Evolutionary conservation across 1,140 invertebrate genomes (phyloP), one percentile per base, ranked within the genome.

Genomic region (Heliconius melpomene): DNA sequence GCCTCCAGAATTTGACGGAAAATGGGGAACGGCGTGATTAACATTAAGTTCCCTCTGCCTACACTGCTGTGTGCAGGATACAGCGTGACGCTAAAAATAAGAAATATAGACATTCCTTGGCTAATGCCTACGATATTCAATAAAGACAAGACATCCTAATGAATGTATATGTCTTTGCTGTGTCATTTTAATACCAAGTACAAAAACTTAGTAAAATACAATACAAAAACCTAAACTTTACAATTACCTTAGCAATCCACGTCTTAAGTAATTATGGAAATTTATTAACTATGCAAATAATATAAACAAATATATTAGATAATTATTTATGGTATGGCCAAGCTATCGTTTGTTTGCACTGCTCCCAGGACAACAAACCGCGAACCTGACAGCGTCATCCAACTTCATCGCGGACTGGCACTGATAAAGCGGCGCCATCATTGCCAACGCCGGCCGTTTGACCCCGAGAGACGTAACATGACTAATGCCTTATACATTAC

Each of bases 361-460:
- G n/a, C 70, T 82, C 46, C 54, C 80, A 82, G 76, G 84, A 84
- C 83, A 82, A 88, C 82, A 89, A 85, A 86, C 82, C 79, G 77
- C 76, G 84, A 79, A 82, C 77, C 86, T 88, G 86, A 90, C 86
- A 89, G 83, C 80, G 81, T 84, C 86, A 92, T 91, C 87, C 85
- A 89, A 88, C 87, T 89, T 89, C 86, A 90, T 89, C 87, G 79
- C 81, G 81, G 72, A 80, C 84, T 89, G 90, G 87, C 90, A 92
- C 86, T 91, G 90, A 92, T 87, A 88, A 91, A 92, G 88, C 86
- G 85, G 75, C 81, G 84, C 80, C 88, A 86, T 88, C 87, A 87
- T 84, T 86, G 85, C 80, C 85, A 85, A 79, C 80, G 84, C 78
- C 83, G 82, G 77, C 82, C 85, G 84, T 85, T 84, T 88, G 88